Base-by-base conservation (phyloP, 2,888 invertebrate species). In the Lamellibrachia satsuma region DNA sequence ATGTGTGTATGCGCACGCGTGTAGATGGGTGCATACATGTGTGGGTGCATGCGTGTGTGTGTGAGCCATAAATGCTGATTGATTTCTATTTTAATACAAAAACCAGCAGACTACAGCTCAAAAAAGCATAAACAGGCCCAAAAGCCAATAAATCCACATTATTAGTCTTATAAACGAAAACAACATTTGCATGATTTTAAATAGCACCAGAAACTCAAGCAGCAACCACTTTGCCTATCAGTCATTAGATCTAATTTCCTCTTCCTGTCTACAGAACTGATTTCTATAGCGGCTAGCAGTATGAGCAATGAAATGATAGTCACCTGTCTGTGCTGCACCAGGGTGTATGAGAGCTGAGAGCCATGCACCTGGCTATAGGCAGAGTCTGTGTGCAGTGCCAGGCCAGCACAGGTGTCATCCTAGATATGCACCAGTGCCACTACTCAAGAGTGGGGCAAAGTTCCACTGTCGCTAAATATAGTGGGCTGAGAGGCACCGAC, bases 381-480 rank as follows among this genome's bases (percentile, higher is more conserved):
- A 75, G 75, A 75, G 22, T 75, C 15, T 60, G 75, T 22, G 75
- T 6, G 22, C n/a, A 75, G 75, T 75, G 75, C 75, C 22, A 75
- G 75, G 75, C 75, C 75, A 22, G 22, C 22, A 22, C 75, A 75
- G 75, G 75, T 75, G 75, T 75, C 75, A 75, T 75, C 75, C 15
- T 75, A 75, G 75, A 75, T 75, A 15, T 75, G 75, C 75, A 75
- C 75, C 75, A 75, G 75, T 75, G 75, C 75, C 22, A 22, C 75
- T 22, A 22, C 75, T 22, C 75, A 75, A 75, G 75, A 75, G 75
- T 75, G 75, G 75, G 75, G 75, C 75, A 75, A 75, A 75, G 75
- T 75, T 75, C 75, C 75, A 75, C 75, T 75, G 75, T 75, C 75
- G 75, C 75, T 75, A 75, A 75, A 75, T 75, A 75, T 75, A 75